Evolutionary conservation across 2,113 vertebrate species (phyloP).

Genomic region (Chionis minor): DNA sequence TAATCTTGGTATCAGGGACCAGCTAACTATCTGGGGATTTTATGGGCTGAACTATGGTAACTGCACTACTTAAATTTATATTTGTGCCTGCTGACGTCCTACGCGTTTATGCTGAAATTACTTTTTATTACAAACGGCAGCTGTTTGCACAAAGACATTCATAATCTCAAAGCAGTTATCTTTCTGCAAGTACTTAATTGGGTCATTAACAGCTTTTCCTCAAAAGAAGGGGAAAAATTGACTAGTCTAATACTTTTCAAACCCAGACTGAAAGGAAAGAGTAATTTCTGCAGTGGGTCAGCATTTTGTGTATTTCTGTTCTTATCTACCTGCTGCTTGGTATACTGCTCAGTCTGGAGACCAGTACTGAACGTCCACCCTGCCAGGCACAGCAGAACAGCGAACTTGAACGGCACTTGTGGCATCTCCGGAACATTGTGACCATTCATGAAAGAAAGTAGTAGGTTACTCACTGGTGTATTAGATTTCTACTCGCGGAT

Average conservation of each 20-base stretch:
- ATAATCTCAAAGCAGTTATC: not conserved
- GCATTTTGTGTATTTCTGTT: not conserved
- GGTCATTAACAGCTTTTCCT: not conserved
- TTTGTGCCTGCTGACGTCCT: not conserved
- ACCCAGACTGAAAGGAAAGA: not conserved
- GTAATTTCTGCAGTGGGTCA: not conserved
- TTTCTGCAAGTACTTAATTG: not conserved
- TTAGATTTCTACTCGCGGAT: conserved; percentile 55
- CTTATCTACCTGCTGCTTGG: conserved; percentile 60
- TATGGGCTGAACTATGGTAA: not conserved
- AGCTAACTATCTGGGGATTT: not conserved
- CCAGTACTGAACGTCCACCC: conserved; percentile 49
- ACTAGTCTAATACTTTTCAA: not conserved
- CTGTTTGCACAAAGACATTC: not conserved
- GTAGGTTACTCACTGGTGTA: conserved; percentile 51
- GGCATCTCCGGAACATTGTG: conserved; percentile 57
- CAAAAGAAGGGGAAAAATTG: not conserved
- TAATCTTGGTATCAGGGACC: not conserved
- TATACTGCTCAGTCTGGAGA: conserved; percentile 48
- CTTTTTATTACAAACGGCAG: not conserved
- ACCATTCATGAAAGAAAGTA: conserved; percentile 60
- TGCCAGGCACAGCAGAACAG: conserved; percentile 76
- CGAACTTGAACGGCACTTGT: conserved; percentile 72
- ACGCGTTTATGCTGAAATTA: not conserved
- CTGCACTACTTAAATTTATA: not conserved